phyloP scores from a whole-genome alignment of 2,797 vertebrate genomes.

The Pangasius krempfi region DNA sequence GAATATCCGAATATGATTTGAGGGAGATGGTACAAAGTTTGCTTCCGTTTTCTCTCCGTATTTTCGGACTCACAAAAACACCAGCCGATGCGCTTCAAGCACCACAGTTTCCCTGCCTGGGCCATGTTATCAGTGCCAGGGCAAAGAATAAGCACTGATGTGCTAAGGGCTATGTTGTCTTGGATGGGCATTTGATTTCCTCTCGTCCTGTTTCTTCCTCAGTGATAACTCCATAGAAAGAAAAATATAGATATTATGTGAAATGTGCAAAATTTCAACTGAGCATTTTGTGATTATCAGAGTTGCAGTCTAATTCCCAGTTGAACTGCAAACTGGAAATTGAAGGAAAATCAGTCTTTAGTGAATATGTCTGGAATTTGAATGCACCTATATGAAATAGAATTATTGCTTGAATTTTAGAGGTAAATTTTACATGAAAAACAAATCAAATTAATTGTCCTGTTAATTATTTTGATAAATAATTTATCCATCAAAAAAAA shows the following conservation, averaged over 20 bases:
- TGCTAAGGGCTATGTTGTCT: slow-evolving; percentile 32
- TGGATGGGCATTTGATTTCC: slow-evolving; percentile 39
- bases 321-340: neutral
- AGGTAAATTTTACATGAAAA: neutral
- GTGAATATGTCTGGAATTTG: neutral
- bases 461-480: neutral
- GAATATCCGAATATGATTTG: neutral
- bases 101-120: neutral
- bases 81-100: neutral
- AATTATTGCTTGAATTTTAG: neutral
- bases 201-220: slow-evolving; percentile 24
- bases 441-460: neutral
- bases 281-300: neutral
- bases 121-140: neutral
- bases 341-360: too few species aligned
- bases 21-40: neutral
- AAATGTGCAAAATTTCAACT: neutral
- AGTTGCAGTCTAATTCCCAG: neutral
- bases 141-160: neutral
- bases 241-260: neutral
- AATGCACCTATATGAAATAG: neutral
- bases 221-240: neutral
- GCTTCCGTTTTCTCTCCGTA: neutral
- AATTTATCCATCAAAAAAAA: neutral
- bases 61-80: neutral